Base-by-base conservation (phyloP, 2,888 invertebrate genomes). In the Scaptomyza cyrtandrae region DNA sequence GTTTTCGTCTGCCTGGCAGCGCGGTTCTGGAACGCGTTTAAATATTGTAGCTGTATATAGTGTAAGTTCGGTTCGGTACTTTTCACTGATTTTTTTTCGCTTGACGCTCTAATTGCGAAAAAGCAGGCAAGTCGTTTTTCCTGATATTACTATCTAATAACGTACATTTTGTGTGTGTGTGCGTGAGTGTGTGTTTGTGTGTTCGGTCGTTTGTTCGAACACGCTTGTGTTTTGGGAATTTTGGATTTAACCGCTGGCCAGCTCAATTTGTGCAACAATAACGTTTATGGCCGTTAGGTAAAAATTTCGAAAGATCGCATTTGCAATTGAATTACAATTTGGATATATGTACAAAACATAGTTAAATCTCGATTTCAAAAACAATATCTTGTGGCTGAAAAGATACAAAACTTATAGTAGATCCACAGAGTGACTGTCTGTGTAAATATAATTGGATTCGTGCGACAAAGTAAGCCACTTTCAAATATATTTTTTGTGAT, bases 1-100 rank as follows among this genome's bases (percentile, higher is more conserved):
- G 81, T 79, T 90, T 90, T 89, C 75, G 89, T 88, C 91, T 86
- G 90, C 80, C 82, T 81, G 86, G 85, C 88, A 85, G 90, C 75
- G 89, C 89, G 91, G 90, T 90, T 90, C 90, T 90, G 80, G 67
- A 80, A 80, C 87, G 88, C 85, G 87, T 88, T 66, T 64, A 75
- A 68, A 67, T 49, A 16, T 41, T 41, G 16, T 50, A 41, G 63
- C 35, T 59, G 33, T 16, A 24, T 6, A 41, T 16, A 41, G 58
- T 53, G 43, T 62, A 58, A 65, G 48, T 31, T 67, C 39, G 56
- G 71, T 44, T 52, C 50, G 54, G 27, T 71, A 14, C 29, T 44
- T 43, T 29, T 48, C 31, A 33, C 24, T 44, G 46, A 41, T n/a
- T 46, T 50, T 43, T 39, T 16, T 41, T 41, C 10, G 55, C 37